Conservation (phyloP, 2,113 vertebrate species). For the Spea multiplicata region DNA sequence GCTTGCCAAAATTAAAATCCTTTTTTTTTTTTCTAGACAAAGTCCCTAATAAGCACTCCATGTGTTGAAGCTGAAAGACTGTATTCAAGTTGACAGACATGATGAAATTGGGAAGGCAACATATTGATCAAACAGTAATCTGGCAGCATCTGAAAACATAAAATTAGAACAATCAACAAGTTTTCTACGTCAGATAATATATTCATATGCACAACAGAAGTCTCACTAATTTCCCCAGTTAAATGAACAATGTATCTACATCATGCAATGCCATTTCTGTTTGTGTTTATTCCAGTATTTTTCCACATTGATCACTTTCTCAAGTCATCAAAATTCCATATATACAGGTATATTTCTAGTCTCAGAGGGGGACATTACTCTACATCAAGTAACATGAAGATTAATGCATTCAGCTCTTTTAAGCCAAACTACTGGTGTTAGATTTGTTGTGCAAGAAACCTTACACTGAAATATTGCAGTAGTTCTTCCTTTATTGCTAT, state of each 20-base stretch:
- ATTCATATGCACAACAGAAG: conserved; percentile 21
- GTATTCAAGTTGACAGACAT: conserved; percentile 24
- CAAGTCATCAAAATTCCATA: neutral
- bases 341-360: too few species aligned
- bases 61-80: neutral
- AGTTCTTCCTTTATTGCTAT: too few species aligned
- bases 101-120: conserved; percentile 28
- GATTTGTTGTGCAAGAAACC: too few species aligned
- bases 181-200: conserved; percentile 28
- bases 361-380: too few species aligned
- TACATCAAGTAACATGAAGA: too few species aligned
- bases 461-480: too few species aligned
- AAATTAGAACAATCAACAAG: conserved; percentile 32
- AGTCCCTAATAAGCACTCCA: conserved; percentile 19
- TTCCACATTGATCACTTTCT: conserved; percentile 31
- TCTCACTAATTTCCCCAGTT: conserved; percentile 33
- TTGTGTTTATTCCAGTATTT: conserved; percentile 14
- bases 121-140: conserved; percentile 27
- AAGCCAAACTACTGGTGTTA: too few species aligned
- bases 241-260: conserved; percentile 14
- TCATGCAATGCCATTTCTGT: conserved; percentile 12
- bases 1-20: too few species aligned
- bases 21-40: neutral
- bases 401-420: too few species aligned
- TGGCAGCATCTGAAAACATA: conserved; percentile 38